Evolutionary conservation across 2,113 vertebrate species (phyloP).

Genomic region (Colistium nudipinnis): DNA sequence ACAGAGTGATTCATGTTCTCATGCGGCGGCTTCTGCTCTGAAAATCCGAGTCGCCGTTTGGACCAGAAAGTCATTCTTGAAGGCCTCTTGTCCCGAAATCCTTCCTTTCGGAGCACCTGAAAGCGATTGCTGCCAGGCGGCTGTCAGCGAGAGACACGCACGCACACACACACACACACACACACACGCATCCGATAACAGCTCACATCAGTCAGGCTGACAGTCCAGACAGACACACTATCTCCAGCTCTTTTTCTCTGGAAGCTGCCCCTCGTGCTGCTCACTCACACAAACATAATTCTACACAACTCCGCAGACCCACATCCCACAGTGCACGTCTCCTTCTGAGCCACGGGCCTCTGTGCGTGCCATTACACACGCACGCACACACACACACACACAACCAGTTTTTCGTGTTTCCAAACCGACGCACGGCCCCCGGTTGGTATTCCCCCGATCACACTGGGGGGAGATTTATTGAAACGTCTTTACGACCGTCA

Average conservation of each 20-base stretch:
- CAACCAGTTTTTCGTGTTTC: too few relatives aligned
- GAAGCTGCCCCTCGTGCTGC: slow-evolving; percentile 58
- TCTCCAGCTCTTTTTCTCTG: slow-evolving; percentile 44
- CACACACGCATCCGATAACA: slow-evolving; percentile 36
- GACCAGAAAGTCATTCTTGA: slow-evolving; percentile 55
- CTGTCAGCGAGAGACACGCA: slow-evolving; percentile 67
- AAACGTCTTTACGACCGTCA: slow-evolving; percentile 2
- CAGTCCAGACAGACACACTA: slow-evolving; percentile 58
- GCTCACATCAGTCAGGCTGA: slow-evolving; percentile 65
- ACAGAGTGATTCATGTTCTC: slow-evolving; percentile 55
- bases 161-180: slow-evolving; percentile 17
- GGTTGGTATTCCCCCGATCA: slow-evolving; percentile 9
- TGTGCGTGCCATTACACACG: slow-evolving; percentile 38
- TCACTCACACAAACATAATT: slow-evolving; percentile 60
- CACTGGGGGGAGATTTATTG: slow-evolving; percentile 33
- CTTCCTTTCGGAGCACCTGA: slow-evolving; percentile 66
- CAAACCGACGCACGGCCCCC: background rate
- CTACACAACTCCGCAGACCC: slow-evolving; percentile 49
- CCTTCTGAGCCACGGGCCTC: slow-evolving; percentile 34
- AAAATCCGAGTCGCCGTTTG: slow-evolving; percentile 17
- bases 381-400: too few relatives aligned
- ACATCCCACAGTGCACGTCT: slow-evolving; percentile 54
- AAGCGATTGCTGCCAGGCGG: slow-evolving; percentile 53
- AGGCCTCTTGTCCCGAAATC: slow-evolving; percentile 34
- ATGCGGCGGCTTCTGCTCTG: slow-evolving; percentile 15